Evolutionary conservation across 1,140 invertebrate species (phyloP), one percentile per base, ranked within the genome.

Genomic region (Hypsibius dujardini): DNA sequence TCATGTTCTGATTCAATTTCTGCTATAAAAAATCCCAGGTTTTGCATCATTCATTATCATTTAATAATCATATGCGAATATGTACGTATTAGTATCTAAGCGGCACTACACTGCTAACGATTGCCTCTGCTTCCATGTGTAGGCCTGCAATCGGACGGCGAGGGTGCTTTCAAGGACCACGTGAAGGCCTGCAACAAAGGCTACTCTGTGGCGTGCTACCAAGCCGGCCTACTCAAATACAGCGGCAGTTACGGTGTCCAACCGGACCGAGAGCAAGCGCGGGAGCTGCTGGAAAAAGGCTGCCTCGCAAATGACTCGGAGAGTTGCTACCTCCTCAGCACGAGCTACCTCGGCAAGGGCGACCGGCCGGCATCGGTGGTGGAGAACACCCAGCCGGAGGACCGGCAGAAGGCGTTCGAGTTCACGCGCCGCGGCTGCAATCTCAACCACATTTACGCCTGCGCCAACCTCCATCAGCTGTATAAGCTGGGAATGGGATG

Each of bases 381-480:
- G 12, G 28, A 28, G 28, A 28, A 28, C 28, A 28, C 28, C 28
- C 3, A 67, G 12, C 3, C 12, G 14, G 86, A 85, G 75, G 84
- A 93, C 76, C 84, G 86, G 79, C 81, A 81, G 50, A 85, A 88
- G 78, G 89, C 89, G 0, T 90, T 89, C 78, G 80, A 85, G 71
- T 86, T 85, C 74, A 86, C 88, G 0, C 76, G 84, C 56, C 87
- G 85, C 77, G 87, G 85, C 0, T 95, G 92, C 78, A 86, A 91
- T 74, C 77, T 86, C 7, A 86, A 86, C 1, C 87, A 92, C 78
- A 84, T 89, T 71, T 88, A 87, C 76, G 88, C 88, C 1, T 95
- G 92, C 81, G 86, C 85, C 0, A 94, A 94, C 82, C 76, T 93
- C 1, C 87, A 88, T 74, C 84, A 87, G 74, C 90, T 91, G 88